phyloP scores from a whole-genome alignment of 2,797 vertebrate species.

The Dicrostonyx torquatus region DNA sequence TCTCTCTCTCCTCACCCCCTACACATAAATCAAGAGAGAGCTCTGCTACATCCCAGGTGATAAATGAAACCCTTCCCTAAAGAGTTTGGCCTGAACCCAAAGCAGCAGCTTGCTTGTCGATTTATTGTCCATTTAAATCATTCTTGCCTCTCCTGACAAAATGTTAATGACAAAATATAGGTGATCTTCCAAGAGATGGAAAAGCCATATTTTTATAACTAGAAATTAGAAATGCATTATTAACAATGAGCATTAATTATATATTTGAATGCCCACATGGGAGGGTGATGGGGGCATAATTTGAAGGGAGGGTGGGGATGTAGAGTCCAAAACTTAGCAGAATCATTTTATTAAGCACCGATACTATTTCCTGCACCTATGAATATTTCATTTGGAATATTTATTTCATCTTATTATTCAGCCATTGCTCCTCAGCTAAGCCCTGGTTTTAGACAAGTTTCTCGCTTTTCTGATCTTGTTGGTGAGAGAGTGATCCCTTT shows the following conservation, averaged over 20 bases:
- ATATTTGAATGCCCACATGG: conserved; percentile 81
- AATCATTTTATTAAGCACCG: conserved; percentile 78
- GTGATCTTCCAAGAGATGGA: conserved; percentile 60
- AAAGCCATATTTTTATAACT: conserved; percentile 76
- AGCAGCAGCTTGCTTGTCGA: conserved; percentile 66
- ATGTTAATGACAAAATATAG: conserved; percentile 70
- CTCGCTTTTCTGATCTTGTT: conserved; percentile 69
- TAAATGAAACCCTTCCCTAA: conserved; percentile 71
- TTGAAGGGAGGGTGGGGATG: conserved; percentile 71
- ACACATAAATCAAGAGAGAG: conserved; percentile 65
- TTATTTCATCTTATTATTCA: conserved; percentile 78
- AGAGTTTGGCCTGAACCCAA: conserved; percentile 68
- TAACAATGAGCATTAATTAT: conserved; percentile 85
- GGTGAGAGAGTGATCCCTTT: conserved; percentile 68
- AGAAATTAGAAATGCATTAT: conserved; percentile 88
- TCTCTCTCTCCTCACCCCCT: neutral
- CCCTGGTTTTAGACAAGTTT: conserved; percentile 54
- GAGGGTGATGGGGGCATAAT: conserved; percentile 80
- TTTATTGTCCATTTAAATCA: conserved; percentile 74
- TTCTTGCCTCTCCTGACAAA: conserved; percentile 63
- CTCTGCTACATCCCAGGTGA: conserved; percentile 59
- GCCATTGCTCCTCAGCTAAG: conserved; percentile 57
- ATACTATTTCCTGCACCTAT: conserved; percentile 80
- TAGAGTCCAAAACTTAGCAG: conserved; percentile 46
- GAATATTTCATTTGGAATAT: conserved; percentile 86